Evolutionary conservation across 2,888 invertebrate species (phyloP).

Genomic region (Chrysolina americana): DNA sequence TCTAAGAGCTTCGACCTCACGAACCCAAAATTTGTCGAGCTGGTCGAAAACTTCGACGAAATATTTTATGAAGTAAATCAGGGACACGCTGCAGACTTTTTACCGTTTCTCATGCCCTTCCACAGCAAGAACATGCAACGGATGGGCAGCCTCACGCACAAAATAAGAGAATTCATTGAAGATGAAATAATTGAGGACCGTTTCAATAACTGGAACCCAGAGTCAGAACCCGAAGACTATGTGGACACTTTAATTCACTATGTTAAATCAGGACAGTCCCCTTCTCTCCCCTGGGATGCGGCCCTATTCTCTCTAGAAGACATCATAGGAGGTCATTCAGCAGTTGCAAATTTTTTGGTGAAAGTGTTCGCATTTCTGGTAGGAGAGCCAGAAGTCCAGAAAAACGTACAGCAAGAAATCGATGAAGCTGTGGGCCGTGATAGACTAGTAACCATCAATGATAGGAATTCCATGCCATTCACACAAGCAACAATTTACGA

Average conservation of each 20-base stretch:
- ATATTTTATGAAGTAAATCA: conserved; percentile 80
- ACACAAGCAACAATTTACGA: conserved; percentile 76
- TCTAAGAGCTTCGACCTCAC: conserved; percentile 70
- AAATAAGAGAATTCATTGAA: conserved; percentile 73
- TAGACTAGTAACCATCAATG: conserved; percentile 62
- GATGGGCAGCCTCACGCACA: conserved; percentile 71
- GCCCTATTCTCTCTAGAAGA: conserved; percentile 72
- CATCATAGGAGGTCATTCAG: conserved; percentile 75
- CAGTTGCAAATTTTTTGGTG: conserved; percentile 75
- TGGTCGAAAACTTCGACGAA: conserved; percentile 74
- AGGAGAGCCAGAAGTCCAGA: conserved; percentile 71
- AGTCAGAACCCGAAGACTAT: conserved; percentile 70
- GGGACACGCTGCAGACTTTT: conserved; percentile 78
- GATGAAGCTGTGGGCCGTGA: conserved; percentile 64
- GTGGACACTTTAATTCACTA: conserved; percentile 74
- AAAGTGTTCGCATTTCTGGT: conserved; percentile 75
- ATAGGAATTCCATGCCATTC: conserved; percentile 73
- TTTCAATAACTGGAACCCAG: conserved; percentile 59
- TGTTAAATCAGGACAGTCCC: conserved; percentile 67
- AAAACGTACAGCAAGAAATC: conserved; percentile 73
- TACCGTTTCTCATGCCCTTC: conserved; percentile 75
- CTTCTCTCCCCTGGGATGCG: conserved; percentile 71
- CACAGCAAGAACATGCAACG: conserved; percentile 71
- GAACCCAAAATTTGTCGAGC: conserved; percentile 69
- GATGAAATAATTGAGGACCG: conserved; percentile 71